phyloP scores from a whole-genome alignment of 2,113 vertebrate genomes.

The Oryzias celebensis region DNA sequence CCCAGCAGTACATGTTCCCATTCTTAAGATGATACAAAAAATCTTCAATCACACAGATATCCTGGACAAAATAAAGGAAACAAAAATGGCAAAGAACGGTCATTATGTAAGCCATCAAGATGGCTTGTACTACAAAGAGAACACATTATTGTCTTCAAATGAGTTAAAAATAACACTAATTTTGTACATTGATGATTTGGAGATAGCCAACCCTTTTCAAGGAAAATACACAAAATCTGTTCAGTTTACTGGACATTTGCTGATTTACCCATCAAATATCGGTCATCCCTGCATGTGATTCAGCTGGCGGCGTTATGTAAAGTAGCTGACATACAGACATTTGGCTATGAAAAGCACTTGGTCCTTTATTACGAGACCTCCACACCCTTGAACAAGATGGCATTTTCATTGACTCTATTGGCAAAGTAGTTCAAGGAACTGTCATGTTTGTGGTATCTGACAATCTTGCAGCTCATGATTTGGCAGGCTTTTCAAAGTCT shows the following conservation, averaged over 20 bases:
- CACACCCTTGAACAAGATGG: constrained; percentile 14
- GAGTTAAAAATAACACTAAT: too few relatives aligned
- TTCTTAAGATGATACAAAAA: too few relatives aligned
- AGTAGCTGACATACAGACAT: constrained; percentile 8
- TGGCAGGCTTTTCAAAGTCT: constrained; percentile 13
- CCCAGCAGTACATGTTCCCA: constrained; percentile 4
- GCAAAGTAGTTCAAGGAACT: constrained; percentile 11
- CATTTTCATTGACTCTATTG: constrained; percentile 16
- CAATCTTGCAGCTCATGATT: constrained; percentile 18
- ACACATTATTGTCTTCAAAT: too few relatives aligned
- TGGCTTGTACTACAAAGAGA: too few relatives aligned
- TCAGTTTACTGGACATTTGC: too few relatives aligned
- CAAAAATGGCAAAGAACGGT: too few relatives aligned
- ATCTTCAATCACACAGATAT: too few relatives aligned
- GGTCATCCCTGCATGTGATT: constrained; percentile 17
- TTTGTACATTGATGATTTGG: too few relatives aligned
- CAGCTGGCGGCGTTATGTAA: constrained; percentile 25
- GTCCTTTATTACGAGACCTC: constrained; percentile 5
- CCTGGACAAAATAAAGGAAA: too few relatives aligned
- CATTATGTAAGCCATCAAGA: too few relatives aligned
- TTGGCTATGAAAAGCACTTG: constrained; percentile 9
- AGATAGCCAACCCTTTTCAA: too few relatives aligned
- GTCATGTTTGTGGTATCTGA: constrained; percentile 15
- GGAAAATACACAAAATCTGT: too few relatives aligned
- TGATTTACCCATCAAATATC: constrained; percentile 10